A percentile compares a stretch with the other conserved stretches of the same genome.
Conservation (phyloP, 2,113 vertebrate species). For the Callaeas wilsoni region DNA sequence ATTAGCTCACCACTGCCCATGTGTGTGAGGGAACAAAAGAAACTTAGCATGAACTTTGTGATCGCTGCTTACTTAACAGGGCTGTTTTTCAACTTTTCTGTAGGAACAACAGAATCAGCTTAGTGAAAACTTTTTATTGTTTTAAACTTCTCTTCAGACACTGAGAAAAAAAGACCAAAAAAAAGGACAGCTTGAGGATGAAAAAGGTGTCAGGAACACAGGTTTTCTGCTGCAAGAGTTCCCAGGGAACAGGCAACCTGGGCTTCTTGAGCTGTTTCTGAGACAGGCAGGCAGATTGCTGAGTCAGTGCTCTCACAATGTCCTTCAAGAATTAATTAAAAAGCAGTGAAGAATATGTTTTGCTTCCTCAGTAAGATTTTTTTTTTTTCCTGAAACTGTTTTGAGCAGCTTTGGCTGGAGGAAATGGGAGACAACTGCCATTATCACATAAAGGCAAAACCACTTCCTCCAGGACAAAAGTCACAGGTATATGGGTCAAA, state of each 20-base stretch:
- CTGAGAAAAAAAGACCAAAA: not conserved
- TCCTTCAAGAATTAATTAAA: conserved; percentile 23
- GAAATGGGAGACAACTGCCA: not conserved
- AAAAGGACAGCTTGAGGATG: not conserved
- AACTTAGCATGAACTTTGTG: not conserved
- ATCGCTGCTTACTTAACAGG: not conserved
- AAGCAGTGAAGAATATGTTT: not conserved
- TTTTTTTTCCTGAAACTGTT: not conserved
- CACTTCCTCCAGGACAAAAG: conserved; percentile 30
- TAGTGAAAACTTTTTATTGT: not conserved
- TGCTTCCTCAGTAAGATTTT: not conserved
- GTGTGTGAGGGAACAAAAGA: not conserved
- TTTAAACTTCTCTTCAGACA: not conserved
- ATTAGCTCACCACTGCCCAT: not conserved
- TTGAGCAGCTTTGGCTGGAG: not conserved
- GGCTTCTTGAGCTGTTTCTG: not conserved
- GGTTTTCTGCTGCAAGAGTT: not conserved
- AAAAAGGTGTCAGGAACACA: not conserved
- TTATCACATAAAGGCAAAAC: conserved; percentile 1
- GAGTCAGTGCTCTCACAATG: not conserved
- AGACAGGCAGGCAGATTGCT: not conserved
- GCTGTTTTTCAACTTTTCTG: not conserved
- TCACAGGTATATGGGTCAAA: conserved; percentile 19
- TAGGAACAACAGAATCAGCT: not conserved
- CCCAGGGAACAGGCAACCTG: not conserved